Conservation (phyloP, 2,888 invertebrate species). For the Gandaritis pyraliata region DNA sequence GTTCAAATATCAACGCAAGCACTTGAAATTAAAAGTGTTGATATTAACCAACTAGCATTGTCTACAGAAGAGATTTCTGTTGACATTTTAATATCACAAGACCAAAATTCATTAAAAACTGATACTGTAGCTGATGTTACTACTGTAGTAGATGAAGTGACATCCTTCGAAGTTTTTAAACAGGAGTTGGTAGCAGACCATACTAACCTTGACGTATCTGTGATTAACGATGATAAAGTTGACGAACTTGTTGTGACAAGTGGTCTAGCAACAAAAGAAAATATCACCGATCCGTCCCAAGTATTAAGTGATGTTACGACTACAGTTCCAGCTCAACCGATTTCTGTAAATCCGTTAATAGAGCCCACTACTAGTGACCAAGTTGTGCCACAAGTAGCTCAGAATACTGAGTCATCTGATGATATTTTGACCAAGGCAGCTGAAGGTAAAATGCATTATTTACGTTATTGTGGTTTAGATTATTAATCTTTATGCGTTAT, state of each 20-base stretch:
- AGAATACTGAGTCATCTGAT: background rate
- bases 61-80: slow-evolving; percentile 3
- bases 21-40: background rate
- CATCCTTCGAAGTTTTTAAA: background rate
- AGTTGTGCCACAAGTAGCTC: background rate
- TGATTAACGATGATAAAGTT: background rate
- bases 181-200: background rate
- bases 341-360: background rate
- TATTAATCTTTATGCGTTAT: too few species aligned
- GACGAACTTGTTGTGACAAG: background rate
- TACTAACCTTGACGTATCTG: background rate
- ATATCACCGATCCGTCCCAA: background rate
- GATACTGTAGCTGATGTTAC: background rate
- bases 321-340: slow-evolving; percentile 2
- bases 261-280: background rate
- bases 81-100: background rate
- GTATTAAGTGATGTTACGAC: background rate
- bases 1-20: background rate
- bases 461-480: background rate
- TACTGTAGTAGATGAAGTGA: background rate
- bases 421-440: background rate
- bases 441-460: slow-evolving; percentile 11
- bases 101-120: background rate
- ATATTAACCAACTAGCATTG: background rate
- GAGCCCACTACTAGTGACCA: background rate